Percentiles rank a stretch among this genome's conserved stretches.
These are phyloP conservation scores for Huso huso DNA, from an alignment of 2,797 vertebrate species.

Conservation along the genomic window DNA sequence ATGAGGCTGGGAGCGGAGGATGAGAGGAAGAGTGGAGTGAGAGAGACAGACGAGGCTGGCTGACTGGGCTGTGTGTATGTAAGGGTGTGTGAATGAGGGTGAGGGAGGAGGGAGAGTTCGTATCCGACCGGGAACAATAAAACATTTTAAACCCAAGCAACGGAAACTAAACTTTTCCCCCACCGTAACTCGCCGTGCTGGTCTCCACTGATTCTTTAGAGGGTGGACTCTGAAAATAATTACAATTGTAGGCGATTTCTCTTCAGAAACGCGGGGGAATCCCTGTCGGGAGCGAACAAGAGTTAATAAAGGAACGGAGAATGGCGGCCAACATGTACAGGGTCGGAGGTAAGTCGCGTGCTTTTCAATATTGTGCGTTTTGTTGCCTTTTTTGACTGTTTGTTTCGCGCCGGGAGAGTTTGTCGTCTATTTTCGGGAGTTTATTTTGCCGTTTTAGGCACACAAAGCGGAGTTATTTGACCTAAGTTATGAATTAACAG, in stretches of 20 bases:
- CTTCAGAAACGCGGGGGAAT: background rate
- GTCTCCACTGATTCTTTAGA: slow-evolving; percentile 60
- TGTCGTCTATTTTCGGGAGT: no score
- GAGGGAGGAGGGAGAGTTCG: slow-evolving; percentile 50
- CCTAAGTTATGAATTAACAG: no score
- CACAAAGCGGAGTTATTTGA: no score
- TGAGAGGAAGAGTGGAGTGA: slow-evolving; percentile 72
- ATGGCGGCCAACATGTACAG: slow-evolving; percentile 98
- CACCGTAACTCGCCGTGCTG: slow-evolving; percentile 51
- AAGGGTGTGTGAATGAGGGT: slow-evolving; percentile 40
- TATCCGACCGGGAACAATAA: slow-evolving; percentile 40
- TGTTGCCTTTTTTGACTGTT: no score
- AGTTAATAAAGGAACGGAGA: slow-evolving; percentile 32
- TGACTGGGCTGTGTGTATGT: slow-evolving; percentile 26
- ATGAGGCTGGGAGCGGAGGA: slow-evolving; percentile 38
- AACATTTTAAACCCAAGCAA: slow-evolving; percentile 32
- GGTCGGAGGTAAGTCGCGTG: slow-evolving; percentile 78
- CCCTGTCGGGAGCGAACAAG: slow-evolving; percentile 31
- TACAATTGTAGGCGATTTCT: background rate
- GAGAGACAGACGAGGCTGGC: slow-evolving; percentile 48
- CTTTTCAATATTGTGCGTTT: no score
- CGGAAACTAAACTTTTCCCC: slow-evolving; percentile 59
- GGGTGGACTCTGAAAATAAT: background rate
- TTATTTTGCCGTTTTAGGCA: no score
- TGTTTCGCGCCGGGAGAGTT: no score